These are phyloP conservation scores for Dynastes hyllus DNA, from an alignment of 2,888 invertebrate species.

Conservation along the genomic window DNA sequence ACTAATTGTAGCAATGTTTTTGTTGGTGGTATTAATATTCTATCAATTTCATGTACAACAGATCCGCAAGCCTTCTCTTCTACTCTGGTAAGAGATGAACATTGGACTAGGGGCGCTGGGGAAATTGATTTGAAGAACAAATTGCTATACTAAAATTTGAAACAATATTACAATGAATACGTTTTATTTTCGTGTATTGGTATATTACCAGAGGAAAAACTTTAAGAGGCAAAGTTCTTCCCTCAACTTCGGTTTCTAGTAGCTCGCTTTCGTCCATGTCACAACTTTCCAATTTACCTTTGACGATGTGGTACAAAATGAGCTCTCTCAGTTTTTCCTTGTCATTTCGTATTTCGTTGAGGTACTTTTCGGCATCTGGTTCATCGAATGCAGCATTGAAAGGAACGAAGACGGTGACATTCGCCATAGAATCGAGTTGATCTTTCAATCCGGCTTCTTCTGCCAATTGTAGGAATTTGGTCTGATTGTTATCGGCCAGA, in stretches of 20 bases:
- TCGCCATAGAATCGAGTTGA: slow-evolving; percentile 75
- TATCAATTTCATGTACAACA: slow-evolving; percentile 79
- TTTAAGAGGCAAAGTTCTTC: slow-evolving; percentile 75
- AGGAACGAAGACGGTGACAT: slow-evolving; percentile 78
- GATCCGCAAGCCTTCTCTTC: slow-evolving; percentile 81
- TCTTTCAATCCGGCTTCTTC: slow-evolving; percentile 74
- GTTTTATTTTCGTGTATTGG: background rate
- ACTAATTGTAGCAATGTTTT: slow-evolving; percentile 73
- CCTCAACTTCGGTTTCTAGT: slow-evolving; percentile 71
- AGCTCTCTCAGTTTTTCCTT: slow-evolving; percentile 73
- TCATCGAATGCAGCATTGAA: slow-evolving; percentile 77
- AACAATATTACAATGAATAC: background rate
- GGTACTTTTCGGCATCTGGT: slow-evolving; percentile 67
- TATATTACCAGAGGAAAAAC: slow-evolving; percentile 74
- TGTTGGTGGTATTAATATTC: slow-evolving; percentile 73
- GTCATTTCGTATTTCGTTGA: slow-evolving; percentile 69
- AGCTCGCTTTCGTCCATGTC: slow-evolving; percentile 74
- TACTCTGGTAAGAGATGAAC: slow-evolving; percentile 76
- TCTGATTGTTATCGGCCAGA: slow-evolving; percentile 76
- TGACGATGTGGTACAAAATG: slow-evolving; percentile 77
- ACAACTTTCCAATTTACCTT: slow-evolving; percentile 74
- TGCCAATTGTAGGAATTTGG: slow-evolving; percentile 74
- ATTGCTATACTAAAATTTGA: slow-evolving; percentile 46
- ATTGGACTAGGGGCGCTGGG: slow-evolving; percentile 76
- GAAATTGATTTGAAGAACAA: slow-evolving; percentile 41